Evolutionary conservation across 2,113 vertebrate species (phyloP).

Genomic region (Centropristis striata): DNA sequence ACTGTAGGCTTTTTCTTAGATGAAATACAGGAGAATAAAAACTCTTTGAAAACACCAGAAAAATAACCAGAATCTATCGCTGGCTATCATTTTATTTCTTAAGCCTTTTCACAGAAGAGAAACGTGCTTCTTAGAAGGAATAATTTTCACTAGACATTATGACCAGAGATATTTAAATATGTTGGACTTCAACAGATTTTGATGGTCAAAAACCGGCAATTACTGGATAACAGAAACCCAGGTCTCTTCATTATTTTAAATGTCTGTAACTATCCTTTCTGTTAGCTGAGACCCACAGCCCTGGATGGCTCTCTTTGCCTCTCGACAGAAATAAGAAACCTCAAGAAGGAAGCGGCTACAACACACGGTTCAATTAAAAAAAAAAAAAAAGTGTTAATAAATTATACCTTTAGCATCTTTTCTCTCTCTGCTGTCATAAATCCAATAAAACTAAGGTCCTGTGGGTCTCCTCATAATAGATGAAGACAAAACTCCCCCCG

Average conservation of each 20-base stretch:
- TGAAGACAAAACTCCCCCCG: constrained; percentile 75
- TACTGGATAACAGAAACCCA: no score
- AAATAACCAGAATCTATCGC: no score
- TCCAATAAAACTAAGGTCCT: constrained; percentile 78
- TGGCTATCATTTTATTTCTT: no score
- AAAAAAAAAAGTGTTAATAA: constrained; percentile 73
- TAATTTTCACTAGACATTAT: no score
- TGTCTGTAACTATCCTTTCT: constrained; percentile 13
- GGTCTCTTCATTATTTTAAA: constrained; percentile 12
- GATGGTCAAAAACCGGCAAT: no score
- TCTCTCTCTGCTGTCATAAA: constrained; percentile 82
- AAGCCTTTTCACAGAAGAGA: no score
- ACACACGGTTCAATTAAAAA: constrained; percentile 61
- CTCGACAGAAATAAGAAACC: constrained; percentile 39
- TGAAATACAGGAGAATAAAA: no score
- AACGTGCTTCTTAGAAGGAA: no score
- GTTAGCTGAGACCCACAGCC: not conserved
- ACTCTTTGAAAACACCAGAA: no score
- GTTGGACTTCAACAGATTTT: no score
- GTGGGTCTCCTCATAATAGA: constrained; percentile 78
- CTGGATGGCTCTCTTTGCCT: not conserved
- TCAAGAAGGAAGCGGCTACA: constrained; percentile 41
- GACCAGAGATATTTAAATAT: no score
- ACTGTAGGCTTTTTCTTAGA: no score
- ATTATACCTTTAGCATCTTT: constrained; percentile 77